Percentiles rank a stretch among this genome's conserved stretches.
Evolutionary conservation across 2,113 vertebrate species (phyloP).

Genomic region (Psittacara wagleri): DNA sequence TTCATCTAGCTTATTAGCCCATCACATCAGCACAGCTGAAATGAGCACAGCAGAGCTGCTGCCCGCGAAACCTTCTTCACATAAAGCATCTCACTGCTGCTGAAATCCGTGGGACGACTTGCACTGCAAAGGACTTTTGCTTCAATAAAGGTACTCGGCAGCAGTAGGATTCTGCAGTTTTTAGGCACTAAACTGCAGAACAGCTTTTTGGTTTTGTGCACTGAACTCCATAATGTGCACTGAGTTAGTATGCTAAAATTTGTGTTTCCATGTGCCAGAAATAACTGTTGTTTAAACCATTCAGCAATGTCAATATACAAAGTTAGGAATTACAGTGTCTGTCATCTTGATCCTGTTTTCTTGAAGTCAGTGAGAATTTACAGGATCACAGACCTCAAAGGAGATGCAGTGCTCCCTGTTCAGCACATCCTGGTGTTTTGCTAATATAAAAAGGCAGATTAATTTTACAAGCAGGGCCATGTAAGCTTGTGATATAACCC

Average conservation of each 20-base stretch:
- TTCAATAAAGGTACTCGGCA: not conserved
- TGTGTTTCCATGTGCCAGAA: not conserved
- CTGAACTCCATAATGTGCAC: not conserved
- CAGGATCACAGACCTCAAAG: not conserved
- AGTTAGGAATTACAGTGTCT: not conserved
- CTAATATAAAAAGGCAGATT: not conserved
- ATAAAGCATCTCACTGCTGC: not conserved
- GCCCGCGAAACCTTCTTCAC: not conserved
- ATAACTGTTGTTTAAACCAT: not conserved
- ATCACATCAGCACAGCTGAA: not conserved
- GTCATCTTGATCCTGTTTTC: not conserved
- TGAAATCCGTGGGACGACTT: not conserved
- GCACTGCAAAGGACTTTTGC: not conserved
- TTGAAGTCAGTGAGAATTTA: not conserved
- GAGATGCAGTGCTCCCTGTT: not conserved
- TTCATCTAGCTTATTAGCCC: not conserved
- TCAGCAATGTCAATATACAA: not conserved
- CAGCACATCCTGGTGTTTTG: not conserved
- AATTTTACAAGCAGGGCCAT: not conserved
- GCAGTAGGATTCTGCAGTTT: not conserved
- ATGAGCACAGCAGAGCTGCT: not conserved
- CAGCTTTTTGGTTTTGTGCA: not conserved
- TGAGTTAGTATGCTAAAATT: accelerated
- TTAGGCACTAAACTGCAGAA: not conserved
- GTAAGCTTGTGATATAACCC: not conserved